These are phyloP conservation scores for Oenanthe melanoleuca DNA, from an alignment of 2,113 vertebrate genomes.

Conservation along the genomic window DNA sequence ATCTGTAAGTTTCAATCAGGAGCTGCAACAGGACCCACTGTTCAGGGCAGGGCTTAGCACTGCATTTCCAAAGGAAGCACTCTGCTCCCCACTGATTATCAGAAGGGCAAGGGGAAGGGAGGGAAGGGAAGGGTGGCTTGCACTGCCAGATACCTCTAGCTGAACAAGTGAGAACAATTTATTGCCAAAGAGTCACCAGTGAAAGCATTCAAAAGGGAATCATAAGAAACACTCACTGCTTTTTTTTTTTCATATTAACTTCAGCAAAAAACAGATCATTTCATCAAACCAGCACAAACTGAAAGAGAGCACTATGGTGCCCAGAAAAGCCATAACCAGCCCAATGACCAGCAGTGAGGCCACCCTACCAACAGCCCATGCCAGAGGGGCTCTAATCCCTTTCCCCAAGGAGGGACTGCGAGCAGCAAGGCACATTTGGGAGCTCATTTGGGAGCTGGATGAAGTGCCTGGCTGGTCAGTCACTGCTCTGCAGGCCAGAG, in stretches of 20 bases:
- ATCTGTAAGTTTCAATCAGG: not conserved
- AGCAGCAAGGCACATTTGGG: not conserved
- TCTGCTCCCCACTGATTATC: not conserved
- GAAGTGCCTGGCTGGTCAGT: not conserved
- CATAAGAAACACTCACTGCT: not conserved
- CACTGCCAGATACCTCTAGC: not conserved
- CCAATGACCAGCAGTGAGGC: rapidly evolving
- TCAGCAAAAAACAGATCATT: not conserved
- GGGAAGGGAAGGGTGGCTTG: not conserved
- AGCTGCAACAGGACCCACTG: not conserved
- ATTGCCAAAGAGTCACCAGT: not conserved
- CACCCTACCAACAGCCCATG: not conserved
- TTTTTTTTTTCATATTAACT: not conserved
- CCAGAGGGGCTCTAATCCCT: not conserved
- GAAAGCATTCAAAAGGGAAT: not conserved
- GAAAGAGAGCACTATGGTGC: not conserved
- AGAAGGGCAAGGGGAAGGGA: not conserved
- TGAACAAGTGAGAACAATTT: not conserved
- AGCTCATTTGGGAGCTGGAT: too few species aligned
- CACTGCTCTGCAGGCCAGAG: not conserved
- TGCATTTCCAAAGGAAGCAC: not conserved
- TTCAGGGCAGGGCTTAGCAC: not conserved
- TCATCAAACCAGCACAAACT: not conserved
- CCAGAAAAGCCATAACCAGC: not conserved
- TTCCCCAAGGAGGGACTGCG: not conserved